Evolutionary conservation across 37 sponge, comb jelly and placozoan genomes (phyloP).

Genomic region (Ianthella basta): DNA sequence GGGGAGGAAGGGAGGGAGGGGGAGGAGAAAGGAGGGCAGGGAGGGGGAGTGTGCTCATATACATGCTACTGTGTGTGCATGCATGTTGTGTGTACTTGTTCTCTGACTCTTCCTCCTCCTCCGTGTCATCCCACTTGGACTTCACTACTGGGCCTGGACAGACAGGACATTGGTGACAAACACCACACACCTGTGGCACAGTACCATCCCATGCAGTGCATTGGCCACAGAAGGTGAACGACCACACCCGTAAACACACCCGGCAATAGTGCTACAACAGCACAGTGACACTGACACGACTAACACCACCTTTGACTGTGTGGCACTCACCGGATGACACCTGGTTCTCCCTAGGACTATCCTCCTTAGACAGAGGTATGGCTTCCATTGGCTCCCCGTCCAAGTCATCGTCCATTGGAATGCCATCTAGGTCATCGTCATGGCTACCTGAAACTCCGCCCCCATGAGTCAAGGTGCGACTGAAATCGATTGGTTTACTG

Average conservation of each 20-base stretch:
- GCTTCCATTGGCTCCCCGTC: slow-evolving; percentile 48
- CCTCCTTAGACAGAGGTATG: slow-evolving; percentile 30
- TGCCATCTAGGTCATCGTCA: slow-evolving; percentile 65
- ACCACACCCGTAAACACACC: no score
- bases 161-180: neutral
- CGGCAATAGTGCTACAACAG: no score
- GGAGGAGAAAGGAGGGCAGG: no score
- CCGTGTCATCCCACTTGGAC: slow-evolving; percentile 28
- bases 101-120: neutral
- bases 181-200: slow-evolving; percentile 50
- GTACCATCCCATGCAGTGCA: neutral
- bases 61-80: no score
- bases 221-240: neutral
- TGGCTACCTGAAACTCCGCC: slow-evolving; percentile 31
- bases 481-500: slow-evolving; percentile 70
- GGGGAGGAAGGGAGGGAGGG: no score
- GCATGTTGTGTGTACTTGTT: no score
- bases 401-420: slow-evolving; percentile 48
- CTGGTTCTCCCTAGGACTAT: slow-evolving; percentile 44
- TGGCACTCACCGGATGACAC: no score
- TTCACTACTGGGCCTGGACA: slow-evolving; percentile 16
- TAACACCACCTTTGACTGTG: no score
- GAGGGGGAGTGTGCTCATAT: no score
- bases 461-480: slow-evolving; percentile 44
- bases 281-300: no score